Percentiles rank a stretch among this genome's conserved stretches.
Evolutionary conservation across 1,140 invertebrate genomes (phyloP).

Genomic region (Plodia interpunctella): DNA sequence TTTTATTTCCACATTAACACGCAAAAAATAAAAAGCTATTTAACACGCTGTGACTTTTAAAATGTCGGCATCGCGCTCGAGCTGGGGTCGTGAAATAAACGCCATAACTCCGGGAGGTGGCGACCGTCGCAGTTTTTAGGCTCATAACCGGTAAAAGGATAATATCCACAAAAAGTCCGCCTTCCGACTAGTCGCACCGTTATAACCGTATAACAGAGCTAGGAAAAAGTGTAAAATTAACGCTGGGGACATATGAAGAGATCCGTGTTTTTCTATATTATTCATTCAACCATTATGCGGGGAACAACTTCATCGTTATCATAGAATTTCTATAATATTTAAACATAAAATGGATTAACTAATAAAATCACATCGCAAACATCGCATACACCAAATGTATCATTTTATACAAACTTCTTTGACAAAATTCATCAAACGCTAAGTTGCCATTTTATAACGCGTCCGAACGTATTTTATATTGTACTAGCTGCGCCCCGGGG

Average conservation of each 20-base stretch:
- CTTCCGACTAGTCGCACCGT: slow-evolving; percentile 39
- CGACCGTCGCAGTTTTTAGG: slow-evolving; percentile 33
- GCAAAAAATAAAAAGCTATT: not conserved
- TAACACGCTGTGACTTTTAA: not conserved
- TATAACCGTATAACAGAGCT: slow-evolving; percentile 58
- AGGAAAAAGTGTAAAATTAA: slow-evolving; percentile 50
- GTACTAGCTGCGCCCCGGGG: too few species aligned
- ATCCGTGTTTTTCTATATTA: too few species aligned
- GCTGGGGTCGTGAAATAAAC: slow-evolving; percentile 13
- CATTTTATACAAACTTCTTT: too few species aligned
- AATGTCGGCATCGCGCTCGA: not conserved
- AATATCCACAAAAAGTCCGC: slow-evolving; percentile 64
- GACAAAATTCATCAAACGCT: too few species aligned
- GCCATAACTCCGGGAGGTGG: slow-evolving; percentile 30
- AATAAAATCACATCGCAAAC: too few species aligned
- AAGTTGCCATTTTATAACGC: too few species aligned
- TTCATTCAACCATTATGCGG: too few species aligned
- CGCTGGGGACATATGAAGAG: slow-evolving; percentile 31
- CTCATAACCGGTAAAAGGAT: slow-evolving; percentile 69
- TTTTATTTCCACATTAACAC: not conserved
- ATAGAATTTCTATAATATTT: too few species aligned
- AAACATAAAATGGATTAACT: too few species aligned
- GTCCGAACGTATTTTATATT: too few species aligned
- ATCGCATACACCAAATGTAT: too few species aligned
- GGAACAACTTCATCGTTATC: too few species aligned